Evolutionary conservation across 2,888 invertebrate genomes (phyloP), one percentile per base, ranked within the genome.

Genomic region (Pycnomerus fuliginosus): DNA sequence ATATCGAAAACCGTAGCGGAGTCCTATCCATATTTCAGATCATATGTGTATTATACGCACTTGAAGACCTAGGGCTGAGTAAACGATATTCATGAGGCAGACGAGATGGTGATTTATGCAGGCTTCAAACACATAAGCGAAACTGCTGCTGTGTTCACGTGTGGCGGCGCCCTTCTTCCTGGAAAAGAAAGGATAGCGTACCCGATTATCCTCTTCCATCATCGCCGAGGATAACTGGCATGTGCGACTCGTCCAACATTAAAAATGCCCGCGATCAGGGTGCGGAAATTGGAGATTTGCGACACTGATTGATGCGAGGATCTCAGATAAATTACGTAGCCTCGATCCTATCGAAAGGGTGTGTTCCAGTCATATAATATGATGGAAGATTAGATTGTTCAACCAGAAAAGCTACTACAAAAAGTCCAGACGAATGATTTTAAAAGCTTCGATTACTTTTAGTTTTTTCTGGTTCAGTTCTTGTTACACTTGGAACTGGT

Each of bases 21-120:
- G 48, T 50, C 52, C 57, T 57, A 60, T 62, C 58, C 59, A 62
- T 62, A 62, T 62, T 61, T 62, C 53, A 62, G 56, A 59, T 60
- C 60, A 56, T 61, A 60, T 59, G 60, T 58, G 62, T 58, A 58
- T 61, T 61, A 61, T 61, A 61, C 58, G 59, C 58, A 58, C 58
- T 60, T 53, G n/a, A n/a, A n/a, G n/a, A n/a, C n/a, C n/a, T n/a
- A 49, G 41, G 53, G 48, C 53, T 49, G 50, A 53, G 48, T 53
- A 52, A 50, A 45, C 48, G 48, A 44, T 58, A 61, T 62, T 62
- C 60, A 62, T 60, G 57, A 60, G 56, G 40, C 34, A 50, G 52
- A 55, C 34, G 51, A 54, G 43, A 46, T 38, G 41, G 48, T 60
- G 61, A 62, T 62, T 61, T 62, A 62, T 61, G 52, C 53, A 29